Base-by-base conservation (phyloP, 2,888 invertebrate species). In the Ctenicera cuprea region DNA sequence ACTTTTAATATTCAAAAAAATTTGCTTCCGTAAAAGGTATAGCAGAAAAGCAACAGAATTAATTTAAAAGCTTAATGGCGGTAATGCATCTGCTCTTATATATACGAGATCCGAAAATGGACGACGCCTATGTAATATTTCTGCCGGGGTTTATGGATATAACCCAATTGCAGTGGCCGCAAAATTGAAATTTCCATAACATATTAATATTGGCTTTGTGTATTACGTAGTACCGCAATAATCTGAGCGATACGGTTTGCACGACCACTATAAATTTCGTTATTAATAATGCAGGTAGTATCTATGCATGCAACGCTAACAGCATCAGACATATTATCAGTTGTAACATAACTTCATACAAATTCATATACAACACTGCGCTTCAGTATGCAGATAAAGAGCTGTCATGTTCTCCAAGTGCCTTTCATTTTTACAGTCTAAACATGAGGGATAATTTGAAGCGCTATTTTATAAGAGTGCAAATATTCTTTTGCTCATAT, bases 241-340 rank as follows among this genome's bases (percentile, higher is more conserved):
- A 69, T 50, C 69, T 69, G 62, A 43, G 50, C 62, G 69, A 62
- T 62, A 69, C 41, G 52, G 62, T 52, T 62, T 52, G 45, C 37
- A 52, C 48, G 22, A 63, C 38, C 50, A 50, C 69, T 41, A 62
- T 69, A 62, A 68, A 68, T 68, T 68, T 68, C 22, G 61, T 68
- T 59, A 76, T 76, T 76, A 76, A 76, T 76, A 74, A 76, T 76
- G 70, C 72, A 74, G 69, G 71, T 70, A 62, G 66, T 72, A 73
- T 74, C 63, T 67, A 45, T 73, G 68, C 63, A 73, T 68, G 68
- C 68, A 68, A 63, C 68, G 63, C 62, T 73, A 73, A 72, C 66
- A 72, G 43, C 63, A 61, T 66, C 65, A 41, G 45, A 45, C 71
- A 67, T 54, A 71, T 65, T 64, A 74, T 71, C 37, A 59, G 61